These are phyloP conservation scores for Penaeus japonicus DNA, from an alignment of 1,140 invertebrate genomes.

Conservation along the genomic window DNA sequence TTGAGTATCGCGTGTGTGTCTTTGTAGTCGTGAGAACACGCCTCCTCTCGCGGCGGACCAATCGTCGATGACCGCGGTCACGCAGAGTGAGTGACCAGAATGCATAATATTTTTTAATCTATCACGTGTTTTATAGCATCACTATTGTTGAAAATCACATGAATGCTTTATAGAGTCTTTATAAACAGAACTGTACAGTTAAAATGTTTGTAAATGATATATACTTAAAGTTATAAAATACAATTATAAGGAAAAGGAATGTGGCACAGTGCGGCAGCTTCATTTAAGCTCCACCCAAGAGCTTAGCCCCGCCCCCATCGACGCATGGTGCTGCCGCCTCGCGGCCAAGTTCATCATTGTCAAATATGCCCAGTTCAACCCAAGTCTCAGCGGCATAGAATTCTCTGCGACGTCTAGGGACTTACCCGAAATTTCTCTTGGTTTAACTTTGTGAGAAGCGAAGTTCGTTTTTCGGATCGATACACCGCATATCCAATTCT, in stretches of 20 bases:
- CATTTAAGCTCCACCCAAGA: neutral
- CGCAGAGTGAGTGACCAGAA: neutral
- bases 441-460: neutral
- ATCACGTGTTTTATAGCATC: too few species aligned
- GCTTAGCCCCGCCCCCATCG: constrained; percentile 23
- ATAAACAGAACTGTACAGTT: too few species aligned
- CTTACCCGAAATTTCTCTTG: neutral
- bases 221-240: too few species aligned
- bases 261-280: constrained; percentile 19
- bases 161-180: too few species aligned
- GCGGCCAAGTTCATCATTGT: constrained; percentile 10
- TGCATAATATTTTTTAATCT: too few species aligned
- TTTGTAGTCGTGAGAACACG: constrained; percentile 48
- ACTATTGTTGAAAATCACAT: too few species aligned
- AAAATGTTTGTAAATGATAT: too few species aligned
- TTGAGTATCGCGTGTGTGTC: constrained; percentile 52
- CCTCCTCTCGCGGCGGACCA: constrained; percentile 35
- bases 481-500: too few species aligned
- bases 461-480: too few species aligned
- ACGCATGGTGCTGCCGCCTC: constrained; percentile 41
- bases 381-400: constrained; percentile 2
- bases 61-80: constrained; percentile 43
- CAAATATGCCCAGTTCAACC: constrained; percentile 8
- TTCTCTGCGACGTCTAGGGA: neutral
- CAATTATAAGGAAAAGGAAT: too few species aligned